Conservation (phyloP, 1,140 invertebrate genomes). For the Pemphigus obesinymphae region DNA sequence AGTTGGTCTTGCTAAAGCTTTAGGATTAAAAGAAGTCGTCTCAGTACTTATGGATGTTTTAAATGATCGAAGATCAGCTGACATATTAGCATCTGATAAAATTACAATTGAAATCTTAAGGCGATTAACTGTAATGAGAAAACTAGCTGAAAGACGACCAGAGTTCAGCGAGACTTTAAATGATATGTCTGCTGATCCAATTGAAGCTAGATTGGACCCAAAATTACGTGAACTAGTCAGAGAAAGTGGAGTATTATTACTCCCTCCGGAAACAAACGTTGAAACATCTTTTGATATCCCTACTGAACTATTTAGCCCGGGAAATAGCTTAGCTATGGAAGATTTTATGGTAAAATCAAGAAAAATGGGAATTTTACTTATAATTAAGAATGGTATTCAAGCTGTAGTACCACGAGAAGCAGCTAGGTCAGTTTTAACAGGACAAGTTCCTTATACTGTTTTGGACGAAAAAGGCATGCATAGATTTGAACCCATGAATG, state of each 20-base stretch:
- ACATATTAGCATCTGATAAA: constrained; percentile 58
- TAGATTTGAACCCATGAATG: constrained; percentile 70
- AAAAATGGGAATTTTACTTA: constrained; percentile 58
- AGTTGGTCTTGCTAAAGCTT: constrained; percentile 63
- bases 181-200: constrained; percentile 61
- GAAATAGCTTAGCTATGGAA: constrained; percentile 69
- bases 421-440: constrained; percentile 65
- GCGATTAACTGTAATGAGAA: constrained; percentile 65
- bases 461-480: constrained; percentile 71
- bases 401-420: constrained; percentile 71
- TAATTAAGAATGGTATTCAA: constrained; percentile 70
- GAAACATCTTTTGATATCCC: constrained; percentile 63
- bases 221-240: constrained; percentile 63
- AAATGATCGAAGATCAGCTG: constrained; percentile 58
- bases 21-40: constrained; percentile 63
- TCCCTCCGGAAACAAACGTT: constrained; percentile 58
- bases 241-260: constrained; percentile 66
- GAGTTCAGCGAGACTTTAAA: constrained; percentile 58
- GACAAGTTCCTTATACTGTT: constrained; percentile 69
- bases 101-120: constrained; percentile 64
- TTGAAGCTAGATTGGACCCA: constrained; percentile 62
- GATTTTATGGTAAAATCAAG: constrained; percentile 62
- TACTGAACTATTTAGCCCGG: constrained; percentile 58
- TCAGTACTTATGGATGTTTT: constrained; percentile 57
- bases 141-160: constrained; percentile 64